phyloP scores from a whole-genome alignment of 2,888 invertebrate species.

The Epirrhoe alternata region DNA sequence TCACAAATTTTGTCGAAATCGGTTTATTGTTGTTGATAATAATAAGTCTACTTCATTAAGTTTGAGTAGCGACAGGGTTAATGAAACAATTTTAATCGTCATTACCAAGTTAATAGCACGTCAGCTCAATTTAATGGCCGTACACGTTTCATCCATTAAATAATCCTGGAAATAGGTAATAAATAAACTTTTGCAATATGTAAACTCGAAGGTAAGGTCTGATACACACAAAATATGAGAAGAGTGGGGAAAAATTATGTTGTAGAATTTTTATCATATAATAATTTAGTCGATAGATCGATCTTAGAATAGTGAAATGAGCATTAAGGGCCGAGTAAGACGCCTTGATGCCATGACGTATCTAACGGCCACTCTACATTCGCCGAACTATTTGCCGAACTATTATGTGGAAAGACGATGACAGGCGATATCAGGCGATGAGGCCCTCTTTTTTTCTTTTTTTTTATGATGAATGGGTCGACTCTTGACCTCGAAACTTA shows the following conservation, averaged over 20 bases:
- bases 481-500: no score
- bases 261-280: not conserved
- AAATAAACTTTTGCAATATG: constrained; percentile 19
- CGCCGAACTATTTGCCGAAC: no score
- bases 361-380: no score
- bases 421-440: no score
- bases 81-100: constrained; percentile 34
- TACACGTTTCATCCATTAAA: constrained; percentile 39
- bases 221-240: not conserved
- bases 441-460: no score
- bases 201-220: not conserved
- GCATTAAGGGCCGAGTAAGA: no score
- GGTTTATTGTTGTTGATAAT: not conserved
- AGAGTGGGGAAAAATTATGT: not conserved
- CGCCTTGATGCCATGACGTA: no score
- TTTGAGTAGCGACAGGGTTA: constrained; percentile 13
- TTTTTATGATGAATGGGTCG: no score
- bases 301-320: no score
- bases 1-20: not conserved
- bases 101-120: constrained; percentile 21
- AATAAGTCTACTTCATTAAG: constrained; percentile 1
- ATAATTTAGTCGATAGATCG: not conserved
- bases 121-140: constrained; percentile 26
- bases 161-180: constrained; percentile 26
- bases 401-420: no score